Conservation (phyloP, 2,888 invertebrate species). For the Chirona hameri region DNA sequence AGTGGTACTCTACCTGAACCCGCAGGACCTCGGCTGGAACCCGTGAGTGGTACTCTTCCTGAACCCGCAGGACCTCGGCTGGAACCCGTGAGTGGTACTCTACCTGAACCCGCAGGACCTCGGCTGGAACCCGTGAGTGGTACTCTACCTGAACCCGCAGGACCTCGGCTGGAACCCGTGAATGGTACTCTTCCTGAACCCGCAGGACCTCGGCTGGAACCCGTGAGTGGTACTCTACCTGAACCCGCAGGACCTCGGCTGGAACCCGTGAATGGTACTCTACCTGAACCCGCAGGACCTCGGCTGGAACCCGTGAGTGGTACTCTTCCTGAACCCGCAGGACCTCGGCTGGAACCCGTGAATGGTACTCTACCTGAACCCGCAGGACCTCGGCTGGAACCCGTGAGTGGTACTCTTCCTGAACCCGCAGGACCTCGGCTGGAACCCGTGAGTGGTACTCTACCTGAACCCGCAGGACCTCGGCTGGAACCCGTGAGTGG, state of each 20-base stretch:
- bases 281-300: conserved; percentile 43
- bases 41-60: conserved; percentile 62
- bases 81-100: conserved; percentile 89
- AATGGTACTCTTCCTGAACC: conserved; percentile 53
- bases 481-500: no score
- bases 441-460: no score
- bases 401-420: no score
- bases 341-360: conserved; percentile 97
- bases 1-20: conserved; percentile 53
- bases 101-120: conserved; percentile 43
- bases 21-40: neutral
- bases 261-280: conserved; percentile 89
- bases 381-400: neutral
- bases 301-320: no score
- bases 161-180: conserved; percentile 97
- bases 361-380: conserved; percentile 53
- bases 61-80: conserved; percentile 92
- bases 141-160: conserved; percentile 86
- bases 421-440: no score
- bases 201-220: neutral
- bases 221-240: conserved; percentile 62
- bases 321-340: conserved; percentile 86
- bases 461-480: no score
- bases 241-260: conserved; percentile 92
- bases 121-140: no score